A percentile compares a stretch with the other conserved stretches of the same genome.
phyloP scores from a whole-genome alignment of 2,888 invertebrate genomes.

The Philereme transversata region DNA sequence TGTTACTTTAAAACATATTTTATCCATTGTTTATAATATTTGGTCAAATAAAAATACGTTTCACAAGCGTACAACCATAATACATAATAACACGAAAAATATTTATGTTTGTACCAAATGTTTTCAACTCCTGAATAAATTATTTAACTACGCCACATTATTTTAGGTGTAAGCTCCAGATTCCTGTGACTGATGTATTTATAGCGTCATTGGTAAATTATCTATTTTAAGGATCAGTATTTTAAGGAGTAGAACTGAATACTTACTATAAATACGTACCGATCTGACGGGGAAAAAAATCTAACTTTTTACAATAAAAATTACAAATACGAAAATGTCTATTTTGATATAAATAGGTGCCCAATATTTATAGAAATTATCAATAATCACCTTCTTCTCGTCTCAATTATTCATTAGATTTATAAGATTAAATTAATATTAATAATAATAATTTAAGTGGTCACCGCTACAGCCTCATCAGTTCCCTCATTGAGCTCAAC shows the following conservation, averaged over 20 bases:
- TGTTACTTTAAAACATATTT: neutral
- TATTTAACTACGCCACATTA: slow-evolving; percentile 22
- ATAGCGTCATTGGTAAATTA: slow-evolving; percentile 22
- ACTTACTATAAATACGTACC: neutral
- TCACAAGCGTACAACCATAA: slow-evolving; percentile 4
- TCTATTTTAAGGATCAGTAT: neutral
- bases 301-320: neutral
- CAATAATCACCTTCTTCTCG: too few species aligned
- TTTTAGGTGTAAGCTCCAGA: slow-evolving; percentile 19
- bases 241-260: neutral
- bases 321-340: too few species aligned
- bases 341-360: too few species aligned
- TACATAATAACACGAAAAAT: slow-evolving; percentile 2
- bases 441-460: too few species aligned
- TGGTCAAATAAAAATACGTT: neutral
- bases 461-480: too few species aligned
- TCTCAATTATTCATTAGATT: too few species aligned
- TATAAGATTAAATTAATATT: too few species aligned
- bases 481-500: too few species aligned
- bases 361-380: too few species aligned
- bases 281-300: neutral
- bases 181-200: slow-evolving; percentile 25
- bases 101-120: slow-evolving; percentile 7
- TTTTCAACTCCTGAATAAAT: slow-evolving; percentile 16
- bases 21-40: too few species aligned